Base-by-base conservation (phyloP, 2,888 invertebrate species). In the Copidosoma aretas region DNA sequence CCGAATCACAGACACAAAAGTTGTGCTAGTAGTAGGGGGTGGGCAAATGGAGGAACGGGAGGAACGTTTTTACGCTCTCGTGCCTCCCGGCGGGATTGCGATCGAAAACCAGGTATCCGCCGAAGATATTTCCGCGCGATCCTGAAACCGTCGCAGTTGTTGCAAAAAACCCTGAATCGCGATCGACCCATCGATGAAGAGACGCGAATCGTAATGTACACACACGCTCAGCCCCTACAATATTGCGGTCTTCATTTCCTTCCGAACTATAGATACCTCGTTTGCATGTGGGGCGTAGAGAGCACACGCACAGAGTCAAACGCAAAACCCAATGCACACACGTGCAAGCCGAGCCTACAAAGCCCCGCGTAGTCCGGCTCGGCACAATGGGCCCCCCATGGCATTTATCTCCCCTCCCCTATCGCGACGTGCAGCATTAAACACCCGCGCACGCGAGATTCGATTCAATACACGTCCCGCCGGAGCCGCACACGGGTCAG, bases 401-500 rank as follows among this genome's bases (percentile, higher is more conserved):
- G 56, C 56, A 51, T 57, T 24, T 51, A 51, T 32, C 51, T 61
- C 56, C n/a, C 15, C 39, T 2, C 8, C 41, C 24, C 17, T 25
- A 15, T 46, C 8, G 19, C n/a, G 19, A 19, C 39, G 39, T 39
- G 32, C 15, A 1, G 32, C 56, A 17, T 32, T 32, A 32, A 32
- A 32, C 32, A 32, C 32, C 3, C 8, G 32, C 32, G 32, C 32
- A 61, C 73, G 70, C 68, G 73, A 73, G 71, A 77, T 73, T 73
- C 75, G 59, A 73, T 68, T 64, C 73, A 73, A 73, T 76, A 69
- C 73, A 71, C 74, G 32, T 32, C 32, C 65, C 56, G 39, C 43
- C 49, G 25, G 32, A 3, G 32, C 8, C 8, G 32, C 32, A 32
- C 8, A 32, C 8, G 8, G 32, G 32, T 8, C 32, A 8, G 32